phyloP scores from a whole-genome alignment of 1,140 invertebrate genomes.

The Dermatophagoides farinae region DNA sequence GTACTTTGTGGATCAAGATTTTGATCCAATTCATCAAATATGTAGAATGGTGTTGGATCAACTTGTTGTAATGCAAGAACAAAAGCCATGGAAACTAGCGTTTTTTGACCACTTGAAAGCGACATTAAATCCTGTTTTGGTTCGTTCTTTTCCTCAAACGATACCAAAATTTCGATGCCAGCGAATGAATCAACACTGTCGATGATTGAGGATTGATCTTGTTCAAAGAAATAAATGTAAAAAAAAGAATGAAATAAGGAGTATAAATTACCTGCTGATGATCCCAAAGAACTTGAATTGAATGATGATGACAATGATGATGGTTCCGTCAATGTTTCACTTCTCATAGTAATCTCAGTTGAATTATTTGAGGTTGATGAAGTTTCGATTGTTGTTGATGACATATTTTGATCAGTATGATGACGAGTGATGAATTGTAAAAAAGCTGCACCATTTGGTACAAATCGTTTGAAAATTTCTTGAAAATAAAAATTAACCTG shows the following conservation, averaged over 20 bases:
- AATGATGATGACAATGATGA: background rate
- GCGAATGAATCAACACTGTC: slow-evolving; percentile 32
- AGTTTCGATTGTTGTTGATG: background rate
- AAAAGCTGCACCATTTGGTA: slow-evolving; percentile 74
- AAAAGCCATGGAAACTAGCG: slow-evolving; percentile 78
- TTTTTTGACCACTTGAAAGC: slow-evolving; percentile 93
- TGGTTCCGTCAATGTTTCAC: background rate
- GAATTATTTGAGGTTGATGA: background rate
- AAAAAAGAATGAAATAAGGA: background rate
- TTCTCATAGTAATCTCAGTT: background rate
- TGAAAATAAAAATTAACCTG: slow-evolving; percentile 98
- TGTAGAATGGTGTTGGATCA: slow-evolving; percentile 95
- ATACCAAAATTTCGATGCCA: slow-evolving; percentile 42
- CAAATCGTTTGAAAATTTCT: slow-evolving; percentile 92
- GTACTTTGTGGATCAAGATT: slow-evolving; percentile 52
- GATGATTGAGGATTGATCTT: slow-evolving; percentile 11
- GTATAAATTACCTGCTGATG: background rate
- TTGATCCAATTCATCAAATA: slow-evolving; percentile 98
- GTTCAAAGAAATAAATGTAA: background rate
- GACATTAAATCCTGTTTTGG: slow-evolving; percentile 79
- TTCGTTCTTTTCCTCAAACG: slow-evolving; percentile 73
- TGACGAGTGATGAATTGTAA: slow-evolving; percentile 45
- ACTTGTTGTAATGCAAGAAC: slow-evolving; percentile 99
- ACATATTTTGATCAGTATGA: background rate
- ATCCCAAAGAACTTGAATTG: slow-evolving; percentile 3